Evolutionary conservation across 2,888 invertebrate genomes (phyloP).

Genomic region (Acrocyrtus sp.): DNA sequence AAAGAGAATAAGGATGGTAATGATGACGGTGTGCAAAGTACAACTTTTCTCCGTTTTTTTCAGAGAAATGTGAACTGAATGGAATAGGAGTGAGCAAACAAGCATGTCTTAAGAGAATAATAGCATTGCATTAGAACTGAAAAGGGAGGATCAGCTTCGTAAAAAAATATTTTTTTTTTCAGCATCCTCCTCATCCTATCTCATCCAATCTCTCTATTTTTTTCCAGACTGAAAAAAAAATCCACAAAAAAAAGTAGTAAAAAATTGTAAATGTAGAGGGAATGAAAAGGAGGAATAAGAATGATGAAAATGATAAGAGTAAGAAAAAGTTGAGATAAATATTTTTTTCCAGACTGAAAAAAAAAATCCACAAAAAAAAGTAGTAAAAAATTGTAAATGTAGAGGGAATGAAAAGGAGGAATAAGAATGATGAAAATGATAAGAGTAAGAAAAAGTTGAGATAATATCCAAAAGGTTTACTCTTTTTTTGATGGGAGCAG

Average conservation of each 20-base stretch:
- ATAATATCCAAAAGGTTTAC: background rate
- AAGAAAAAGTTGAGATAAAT: background rate
- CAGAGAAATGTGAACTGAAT: too few relatives aligned
- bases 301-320: constrained; percentile 4
- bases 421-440: constrained; percentile 6
- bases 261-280: background rate
- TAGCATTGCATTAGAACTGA: constrained; percentile 31
- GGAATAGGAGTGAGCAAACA: constrained; percentile 24
- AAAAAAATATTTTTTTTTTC: constrained; percentile 1
- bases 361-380: background rate
- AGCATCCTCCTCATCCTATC: background rate
- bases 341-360: constrained; percentile 2
- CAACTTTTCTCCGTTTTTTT: too few relatives aligned
- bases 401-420: constrained; percentile 11
- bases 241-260: background rate
- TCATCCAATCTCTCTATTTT: background rate
- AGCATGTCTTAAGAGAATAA: constrained; percentile 36
- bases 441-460: background rate
- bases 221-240: background rate
- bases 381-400: background rate
- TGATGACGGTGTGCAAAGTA: too few relatives aligned
- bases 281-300: constrained; percentile 13
- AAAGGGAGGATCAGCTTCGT: constrained; percentile 8
- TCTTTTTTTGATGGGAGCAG: background rate
- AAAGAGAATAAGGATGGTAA: too few relatives aligned